These are phyloP conservation scores for Alouatta caraya DNA, from an alignment of 2,797 vertebrate genomes.

Conservation along the genomic window DNA sequence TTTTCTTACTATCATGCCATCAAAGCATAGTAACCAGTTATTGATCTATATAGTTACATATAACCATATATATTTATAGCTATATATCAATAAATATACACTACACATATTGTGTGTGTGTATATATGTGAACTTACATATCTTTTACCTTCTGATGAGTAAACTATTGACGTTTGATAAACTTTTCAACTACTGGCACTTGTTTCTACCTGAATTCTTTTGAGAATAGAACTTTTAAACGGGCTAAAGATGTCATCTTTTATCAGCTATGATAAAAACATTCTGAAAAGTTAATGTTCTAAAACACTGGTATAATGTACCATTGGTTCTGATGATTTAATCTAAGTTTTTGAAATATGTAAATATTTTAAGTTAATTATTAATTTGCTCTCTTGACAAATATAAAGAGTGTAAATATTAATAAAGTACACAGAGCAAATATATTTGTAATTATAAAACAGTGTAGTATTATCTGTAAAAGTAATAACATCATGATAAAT, in stretches of 20 bases:
- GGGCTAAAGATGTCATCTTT: neutral
- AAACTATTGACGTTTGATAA: neutral
- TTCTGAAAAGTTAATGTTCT: conserved; percentile 67
- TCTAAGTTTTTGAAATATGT: conserved; percentile 73
- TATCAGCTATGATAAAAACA: neutral
- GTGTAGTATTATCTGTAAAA: conserved; percentile 35
- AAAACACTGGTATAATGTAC: conserved; percentile 56
- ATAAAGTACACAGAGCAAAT: conserved; percentile 57
- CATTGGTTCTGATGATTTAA: conserved; percentile 75
- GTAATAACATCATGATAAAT: neutral
- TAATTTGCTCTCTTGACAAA: conserved; percentile 75
- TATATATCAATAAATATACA: neutral
- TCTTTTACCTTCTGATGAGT: neutral
- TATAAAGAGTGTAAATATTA: conserved; percentile 58
- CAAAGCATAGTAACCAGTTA: neutral
- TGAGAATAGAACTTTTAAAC: neutral
- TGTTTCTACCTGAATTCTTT: neutral
- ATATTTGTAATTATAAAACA: conserved; percentile 65
- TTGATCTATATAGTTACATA: neutral
- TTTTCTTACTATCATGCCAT: neutral
- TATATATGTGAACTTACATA: neutral
- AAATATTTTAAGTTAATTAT: conserved; percentile 73
- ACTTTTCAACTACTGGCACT: neutral
- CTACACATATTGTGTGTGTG: neutral
- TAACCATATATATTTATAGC: neutral